These are phyloP conservation scores for Ictalurus punctatus DNA, from an alignment of 2,113 vertebrate species.

Conservation along the genomic window DNA sequence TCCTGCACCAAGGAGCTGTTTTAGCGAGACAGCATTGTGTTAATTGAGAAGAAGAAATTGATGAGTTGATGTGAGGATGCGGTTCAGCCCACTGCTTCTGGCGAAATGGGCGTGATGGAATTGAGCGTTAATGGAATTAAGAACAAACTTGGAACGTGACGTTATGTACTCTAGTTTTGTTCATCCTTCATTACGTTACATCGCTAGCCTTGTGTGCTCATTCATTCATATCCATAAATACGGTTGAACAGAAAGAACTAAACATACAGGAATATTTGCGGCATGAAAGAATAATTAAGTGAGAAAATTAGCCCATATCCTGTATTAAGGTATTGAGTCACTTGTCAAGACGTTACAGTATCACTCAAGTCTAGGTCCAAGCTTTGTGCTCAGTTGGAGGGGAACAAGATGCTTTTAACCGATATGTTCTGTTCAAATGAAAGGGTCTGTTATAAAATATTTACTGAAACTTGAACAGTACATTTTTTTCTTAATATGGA, in stretches of 20 bases:
- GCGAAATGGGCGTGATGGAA: constrained; percentile 45
- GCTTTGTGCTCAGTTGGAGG: not conserved
- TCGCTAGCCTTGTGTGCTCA: not conserved
- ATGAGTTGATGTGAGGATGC: constrained; percentile 36
- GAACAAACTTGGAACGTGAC: not conserved
- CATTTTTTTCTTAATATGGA: not conserved
- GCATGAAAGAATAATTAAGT: constrained; percentile 51
- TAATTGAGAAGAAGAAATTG: constrained; percentile 47
- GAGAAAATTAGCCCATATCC: not conserved
- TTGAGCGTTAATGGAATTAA: constrained; percentile 22
- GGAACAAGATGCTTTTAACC: too few species aligned
- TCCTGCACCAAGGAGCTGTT: constrained; percentile 39
- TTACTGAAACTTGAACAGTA: not conserved
- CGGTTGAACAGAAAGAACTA: constrained; percentile 67
- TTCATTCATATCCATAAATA: constrained; percentile 68
- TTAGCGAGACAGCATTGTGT: constrained; percentile 46
- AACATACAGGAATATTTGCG: constrained; percentile 66
- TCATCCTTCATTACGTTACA: constrained; percentile 31
- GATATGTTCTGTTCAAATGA: too few species aligned
- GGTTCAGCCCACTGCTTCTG: constrained; percentile 43
- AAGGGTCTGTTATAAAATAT: too few species aligned
- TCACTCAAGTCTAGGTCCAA: not conserved
- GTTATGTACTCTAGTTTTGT: not conserved
- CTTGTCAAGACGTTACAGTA: not conserved
- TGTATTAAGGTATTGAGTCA: constrained; percentile 46